phyloP scores from a whole-genome alignment of 2,113 vertebrate genomes.

The Hylia prasina region DNA sequence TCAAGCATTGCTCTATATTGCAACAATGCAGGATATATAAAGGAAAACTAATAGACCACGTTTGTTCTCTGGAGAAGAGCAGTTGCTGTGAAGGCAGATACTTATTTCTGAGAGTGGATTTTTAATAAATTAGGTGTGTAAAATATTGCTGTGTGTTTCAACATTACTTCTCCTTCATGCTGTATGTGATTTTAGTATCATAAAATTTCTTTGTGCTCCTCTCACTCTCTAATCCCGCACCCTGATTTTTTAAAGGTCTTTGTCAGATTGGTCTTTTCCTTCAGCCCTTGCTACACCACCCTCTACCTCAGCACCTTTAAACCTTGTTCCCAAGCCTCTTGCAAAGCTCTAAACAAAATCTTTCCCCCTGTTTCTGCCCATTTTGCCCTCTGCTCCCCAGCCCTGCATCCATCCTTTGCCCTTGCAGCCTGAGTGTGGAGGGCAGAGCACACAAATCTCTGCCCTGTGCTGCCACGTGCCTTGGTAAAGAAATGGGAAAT shows the following conservation, averaged over 20 bases:
- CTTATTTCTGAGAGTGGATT: neutral
- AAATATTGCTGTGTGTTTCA: neutral
- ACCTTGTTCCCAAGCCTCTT: neutral
- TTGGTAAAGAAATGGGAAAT: neutral
- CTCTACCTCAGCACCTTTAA: neutral
- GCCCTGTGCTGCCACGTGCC: neutral
- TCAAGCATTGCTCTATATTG: neutral
- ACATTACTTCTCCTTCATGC: neutral
- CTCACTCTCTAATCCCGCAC: neutral
- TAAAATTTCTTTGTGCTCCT: neutral
- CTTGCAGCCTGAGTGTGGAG: neutral
- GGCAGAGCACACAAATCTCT: neutral
- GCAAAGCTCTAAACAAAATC: neutral
- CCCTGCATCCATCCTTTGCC: neutral
- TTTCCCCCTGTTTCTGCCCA: neutral
- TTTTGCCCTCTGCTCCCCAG: neutral
- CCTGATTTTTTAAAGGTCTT: neutral
- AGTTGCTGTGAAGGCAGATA: neutral
- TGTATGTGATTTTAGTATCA: neutral
- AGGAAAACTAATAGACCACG: slow-evolving; percentile 20
- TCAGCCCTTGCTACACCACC: neutral
- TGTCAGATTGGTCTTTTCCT: neutral
- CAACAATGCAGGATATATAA: neutral
- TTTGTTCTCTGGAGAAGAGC: slow-evolving; percentile 1
- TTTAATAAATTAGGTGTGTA: slow-evolving; percentile 3